Evolutionary conservation across 2,797 vertebrate species (phyloP).

Genomic region (Triplophysa bombifrons): DNA sequence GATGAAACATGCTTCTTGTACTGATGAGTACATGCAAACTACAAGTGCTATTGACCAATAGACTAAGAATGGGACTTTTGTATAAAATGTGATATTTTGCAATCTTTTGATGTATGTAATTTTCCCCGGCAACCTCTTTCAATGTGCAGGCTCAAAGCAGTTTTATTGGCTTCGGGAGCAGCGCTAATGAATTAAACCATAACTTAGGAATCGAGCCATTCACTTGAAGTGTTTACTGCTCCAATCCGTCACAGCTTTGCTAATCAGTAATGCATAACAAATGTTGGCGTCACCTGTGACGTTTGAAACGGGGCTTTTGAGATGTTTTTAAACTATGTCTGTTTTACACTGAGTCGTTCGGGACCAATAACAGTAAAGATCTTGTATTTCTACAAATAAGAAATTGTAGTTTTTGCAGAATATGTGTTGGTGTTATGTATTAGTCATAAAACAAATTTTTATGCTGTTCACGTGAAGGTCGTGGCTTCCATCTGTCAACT

Average conservation of each 20-base stretch:
- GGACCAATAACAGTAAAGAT: slow-evolving; percentile 52
- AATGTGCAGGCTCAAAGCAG: slow-evolving; percentile 65
- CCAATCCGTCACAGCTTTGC: slow-evolving; percentile 63
- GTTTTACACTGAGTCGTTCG: slow-evolving; percentile 74
- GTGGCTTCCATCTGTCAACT: slow-evolving; percentile 28
- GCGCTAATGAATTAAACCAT: slow-evolving; percentile 70
- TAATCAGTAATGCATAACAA: slow-evolving; percentile 73
- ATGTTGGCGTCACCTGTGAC: slow-evolving; percentile 61
- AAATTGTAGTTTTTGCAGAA: slow-evolving; percentile 12
- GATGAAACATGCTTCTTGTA: slow-evolving; percentile 27
- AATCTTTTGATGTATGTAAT: slow-evolving; percentile 42
- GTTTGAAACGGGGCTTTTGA: slow-evolving; percentile 63
- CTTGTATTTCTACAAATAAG: slow-evolving; percentile 24
- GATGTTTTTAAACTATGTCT: slow-evolving; percentile 56
- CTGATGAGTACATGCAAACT: slow-evolving; percentile 37
- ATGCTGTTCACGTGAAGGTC: slow-evolving; percentile 27
- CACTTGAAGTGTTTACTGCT: slow-evolving; percentile 71
- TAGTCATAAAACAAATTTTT: slow-evolving; percentile 28
- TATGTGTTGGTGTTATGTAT: slow-evolving; percentile 15
- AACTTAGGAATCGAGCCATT: slow-evolving; percentile 79
- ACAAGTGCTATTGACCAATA: slow-evolving; percentile 50
- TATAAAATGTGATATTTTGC: slow-evolving; percentile 67
- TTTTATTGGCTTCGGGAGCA: slow-evolving; percentile 66
- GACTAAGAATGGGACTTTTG: slow-evolving; percentile 68
- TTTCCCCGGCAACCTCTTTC: slow-evolving; percentile 62